phyloP scores from a whole-genome alignment of 2,888 invertebrate species.

The Metacarcinus magister region DNA sequence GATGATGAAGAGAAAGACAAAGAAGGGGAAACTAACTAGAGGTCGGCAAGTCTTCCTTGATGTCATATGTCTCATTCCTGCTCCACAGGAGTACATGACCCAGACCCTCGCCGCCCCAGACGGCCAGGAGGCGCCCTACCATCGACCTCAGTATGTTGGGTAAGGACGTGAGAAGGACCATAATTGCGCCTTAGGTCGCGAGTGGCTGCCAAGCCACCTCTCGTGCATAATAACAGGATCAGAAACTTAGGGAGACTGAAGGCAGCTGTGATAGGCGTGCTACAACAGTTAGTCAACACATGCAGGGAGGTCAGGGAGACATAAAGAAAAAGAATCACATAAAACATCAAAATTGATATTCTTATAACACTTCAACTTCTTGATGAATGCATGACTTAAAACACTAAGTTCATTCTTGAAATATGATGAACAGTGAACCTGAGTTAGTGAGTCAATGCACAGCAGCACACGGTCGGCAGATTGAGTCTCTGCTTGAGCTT shows the following conservation, averaged over 20 bases:
- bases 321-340: not conserved
- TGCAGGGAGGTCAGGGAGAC: not conserved
- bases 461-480: not conserved
- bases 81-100: not conserved
- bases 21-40: not conserved
- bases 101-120: not conserved
- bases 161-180: constrained; percentile 19
- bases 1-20: no score
- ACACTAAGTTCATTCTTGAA: not conserved
- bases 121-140: not conserved
- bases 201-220: not conserved
- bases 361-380: not conserved
- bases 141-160: not conserved
- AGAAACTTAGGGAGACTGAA: not conserved
- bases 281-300: not conserved
- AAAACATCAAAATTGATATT: no score
- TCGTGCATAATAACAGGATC: constrained; percentile 5
- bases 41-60: not conserved
- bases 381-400: not conserved
- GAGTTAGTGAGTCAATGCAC: not conserved
- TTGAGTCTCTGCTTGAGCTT: no score
- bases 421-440: not conserved
- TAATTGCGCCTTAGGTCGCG: not conserved
- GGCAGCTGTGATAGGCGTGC: not conserved
- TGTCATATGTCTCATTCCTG: not conserved